These are phyloP conservation scores for Gavia stellata DNA, from an alignment of 2,113 vertebrate genomes.

Conservation along the genomic window DNA sequence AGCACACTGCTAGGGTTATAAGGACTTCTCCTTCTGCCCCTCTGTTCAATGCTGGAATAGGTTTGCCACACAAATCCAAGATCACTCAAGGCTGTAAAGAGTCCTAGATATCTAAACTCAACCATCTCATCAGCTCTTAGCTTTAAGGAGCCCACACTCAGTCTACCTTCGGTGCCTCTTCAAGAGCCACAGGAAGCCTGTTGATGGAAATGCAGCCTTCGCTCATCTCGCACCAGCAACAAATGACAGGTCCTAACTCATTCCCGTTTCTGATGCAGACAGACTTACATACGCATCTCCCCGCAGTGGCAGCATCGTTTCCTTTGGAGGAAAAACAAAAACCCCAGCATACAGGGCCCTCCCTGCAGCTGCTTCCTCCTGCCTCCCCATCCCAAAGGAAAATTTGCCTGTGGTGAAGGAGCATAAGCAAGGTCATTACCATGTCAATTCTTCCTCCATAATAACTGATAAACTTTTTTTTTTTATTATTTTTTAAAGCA, in stretches of 20 bases:
- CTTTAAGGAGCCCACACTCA: background rate
- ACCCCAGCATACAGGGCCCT: fast-evolving
- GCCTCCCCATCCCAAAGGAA: background rate
- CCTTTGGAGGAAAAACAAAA: background rate
- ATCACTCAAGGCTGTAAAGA: background rate
- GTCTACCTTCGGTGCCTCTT: background rate
- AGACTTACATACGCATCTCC: background rate
- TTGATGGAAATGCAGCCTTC: background rate
- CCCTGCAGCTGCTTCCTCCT: conserved; percentile 47
- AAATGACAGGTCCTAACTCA: background rate
- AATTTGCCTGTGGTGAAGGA: background rate
- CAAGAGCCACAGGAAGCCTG: background rate
- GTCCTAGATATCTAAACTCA: background rate
- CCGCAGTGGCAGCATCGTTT: background rate
- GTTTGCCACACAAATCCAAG: background rate
- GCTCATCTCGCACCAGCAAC: background rate
- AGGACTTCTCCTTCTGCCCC: background rate
- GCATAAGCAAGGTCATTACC: background rate
- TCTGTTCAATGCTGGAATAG: background rate
- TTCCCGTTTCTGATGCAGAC: background rate
- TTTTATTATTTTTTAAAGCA: background rate
- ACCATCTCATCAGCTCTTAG: background rate
- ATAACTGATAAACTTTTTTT: background rate
- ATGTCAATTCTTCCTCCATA: background rate
- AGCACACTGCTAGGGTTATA: background rate